Percentiles rank a stretch among this genome's conserved stretches.
phyloP scores from a whole-genome alignment of 37 sponge, comb jelly and placozoan species.

The Beroe ovata region DNA sequence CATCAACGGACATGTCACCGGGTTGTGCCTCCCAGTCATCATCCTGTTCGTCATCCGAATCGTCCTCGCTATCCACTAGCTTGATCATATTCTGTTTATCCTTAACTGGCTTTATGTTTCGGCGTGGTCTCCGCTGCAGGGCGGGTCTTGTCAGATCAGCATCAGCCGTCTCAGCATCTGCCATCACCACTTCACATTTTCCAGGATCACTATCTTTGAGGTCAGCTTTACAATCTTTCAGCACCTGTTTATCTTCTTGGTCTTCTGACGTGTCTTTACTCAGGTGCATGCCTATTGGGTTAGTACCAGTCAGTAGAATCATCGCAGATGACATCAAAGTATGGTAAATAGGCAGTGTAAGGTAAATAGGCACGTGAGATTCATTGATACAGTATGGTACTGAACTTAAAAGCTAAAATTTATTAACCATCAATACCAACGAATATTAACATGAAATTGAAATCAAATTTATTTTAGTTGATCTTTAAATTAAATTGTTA shows the following conservation, averaged over 20 bases:
- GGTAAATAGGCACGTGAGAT: too few species aligned
- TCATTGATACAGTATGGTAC: too few species aligned
- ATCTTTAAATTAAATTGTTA: too few species aligned
- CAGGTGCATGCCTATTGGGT: too few species aligned
- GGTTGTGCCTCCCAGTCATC: not conserved
- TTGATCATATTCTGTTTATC: conserved; percentile 15
- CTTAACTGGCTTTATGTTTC: conserved; percentile 25
- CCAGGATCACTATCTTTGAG: not conserved
- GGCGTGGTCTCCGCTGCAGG: not conserved
- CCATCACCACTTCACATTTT: not conserved
- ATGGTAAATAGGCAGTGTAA: too few species aligned
- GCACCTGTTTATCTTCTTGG: not conserved
- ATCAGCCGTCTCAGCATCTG: not conserved
- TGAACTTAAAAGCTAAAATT: too few species aligned
- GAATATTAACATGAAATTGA: too few species aligned
- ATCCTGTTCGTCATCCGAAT: conserved; percentile 14
- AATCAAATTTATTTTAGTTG: too few species aligned
- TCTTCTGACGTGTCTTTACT: not conserved
- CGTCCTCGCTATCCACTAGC: conserved; percentile 19
- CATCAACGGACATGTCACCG: not conserved
- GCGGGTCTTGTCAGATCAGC: not conserved
- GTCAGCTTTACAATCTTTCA: too few species aligned
- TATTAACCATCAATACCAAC: too few species aligned
- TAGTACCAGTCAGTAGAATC: too few species aligned
- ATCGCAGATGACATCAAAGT: too few species aligned